Evolutionary conservation across 2,888 invertebrate species (phyloP).

Genomic region (Papilio demoleus): DNA sequence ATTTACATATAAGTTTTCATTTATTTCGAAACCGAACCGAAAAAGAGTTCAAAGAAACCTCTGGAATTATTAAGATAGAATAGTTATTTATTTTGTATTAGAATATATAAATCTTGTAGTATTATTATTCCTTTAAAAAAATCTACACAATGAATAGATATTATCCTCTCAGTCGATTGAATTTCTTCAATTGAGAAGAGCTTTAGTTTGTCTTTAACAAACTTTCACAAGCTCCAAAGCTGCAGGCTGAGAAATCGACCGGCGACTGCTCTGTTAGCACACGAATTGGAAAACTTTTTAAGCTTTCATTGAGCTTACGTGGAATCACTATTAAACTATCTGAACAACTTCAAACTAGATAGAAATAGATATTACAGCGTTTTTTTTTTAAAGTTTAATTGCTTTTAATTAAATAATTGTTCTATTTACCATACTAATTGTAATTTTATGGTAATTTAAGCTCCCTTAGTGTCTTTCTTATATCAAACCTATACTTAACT

Average conservation of each 20-base stretch:
- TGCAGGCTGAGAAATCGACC: conserved; percentile 22
- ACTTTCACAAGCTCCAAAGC: conserved; percentile 6
- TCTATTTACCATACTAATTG: background rate
- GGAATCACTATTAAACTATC: conserved; percentile 16
- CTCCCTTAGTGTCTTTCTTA: background rate
- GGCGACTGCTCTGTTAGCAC: conserved; percentile 17
- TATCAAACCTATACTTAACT: too few relatives aligned
- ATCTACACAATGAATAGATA: background rate
- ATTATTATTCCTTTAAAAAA: too few relatives aligned
- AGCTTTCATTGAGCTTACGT: conserved; percentile 22
- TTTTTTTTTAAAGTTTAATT: conserved; percentile 3
- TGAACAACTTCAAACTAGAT: conserved; percentile 12
- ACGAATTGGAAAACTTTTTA: conserved; percentile 31
- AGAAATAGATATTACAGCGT: background rate
- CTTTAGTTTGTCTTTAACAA: conserved; percentile 20
- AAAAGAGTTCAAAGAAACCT: too few relatives aligned
- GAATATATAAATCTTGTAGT: too few relatives aligned
- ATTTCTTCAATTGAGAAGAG: conserved; percentile 2
- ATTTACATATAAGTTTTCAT: conserved; percentile 33
- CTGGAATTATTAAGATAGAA: too few relatives aligned
- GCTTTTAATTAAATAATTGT: background rate
- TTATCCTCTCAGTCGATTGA: conserved; percentile 4
- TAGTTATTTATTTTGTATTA: too few relatives aligned
- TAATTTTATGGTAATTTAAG: background rate
- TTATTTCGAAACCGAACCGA: too few relatives aligned